These are phyloP conservation scores for Nerophis lumbriciformis DNA, from an alignment of 2,113 vertebrate species.

Conservation along the genomic window DNA sequence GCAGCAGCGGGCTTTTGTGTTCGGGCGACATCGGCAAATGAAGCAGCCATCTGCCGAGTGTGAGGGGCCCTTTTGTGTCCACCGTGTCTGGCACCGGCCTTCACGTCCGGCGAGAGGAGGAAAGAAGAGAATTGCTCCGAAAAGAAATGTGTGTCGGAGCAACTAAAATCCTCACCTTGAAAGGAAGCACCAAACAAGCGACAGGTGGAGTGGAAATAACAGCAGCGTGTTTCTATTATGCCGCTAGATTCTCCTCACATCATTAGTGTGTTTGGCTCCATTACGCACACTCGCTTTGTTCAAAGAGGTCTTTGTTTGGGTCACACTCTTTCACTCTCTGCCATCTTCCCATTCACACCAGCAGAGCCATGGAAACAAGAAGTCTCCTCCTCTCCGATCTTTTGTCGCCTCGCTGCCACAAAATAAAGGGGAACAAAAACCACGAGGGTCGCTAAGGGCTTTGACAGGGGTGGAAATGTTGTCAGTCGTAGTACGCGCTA, in stretches of 20 bases:
- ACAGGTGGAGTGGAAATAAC: constrained; percentile 28
- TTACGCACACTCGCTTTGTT: constrained; percentile 60
- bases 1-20: constrained; percentile 48
- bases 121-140: not conserved
- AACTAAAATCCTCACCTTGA: constrained; percentile 17
- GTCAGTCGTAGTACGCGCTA: not conserved
- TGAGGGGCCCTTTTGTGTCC: constrained; percentile 47
- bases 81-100: constrained; percentile 25
- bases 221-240: constrained; percentile 43
- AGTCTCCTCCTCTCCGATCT: constrained; percentile 52
- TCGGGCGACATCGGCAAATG: constrained; percentile 56
- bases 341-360: constrained; percentile 55
- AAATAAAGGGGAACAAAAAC: not conserved
- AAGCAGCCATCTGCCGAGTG: constrained; percentile 59
- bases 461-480: not conserved
- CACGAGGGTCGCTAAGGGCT: not conserved
- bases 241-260: constrained; percentile 41
- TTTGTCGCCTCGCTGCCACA: constrained; percentile 15
- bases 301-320: constrained; percentile 63
- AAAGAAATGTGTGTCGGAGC: not conserved
- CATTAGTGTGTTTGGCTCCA: constrained; percentile 63
- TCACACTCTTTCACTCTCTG: constrained; percentile 60
- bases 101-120: constrained; percentile 12
- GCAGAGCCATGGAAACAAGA: constrained; percentile 64
- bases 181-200: constrained; percentile 14